Base-by-base conservation (phyloP, 2,797 vertebrate genomes). In the Gallinago solitaria region DNA sequence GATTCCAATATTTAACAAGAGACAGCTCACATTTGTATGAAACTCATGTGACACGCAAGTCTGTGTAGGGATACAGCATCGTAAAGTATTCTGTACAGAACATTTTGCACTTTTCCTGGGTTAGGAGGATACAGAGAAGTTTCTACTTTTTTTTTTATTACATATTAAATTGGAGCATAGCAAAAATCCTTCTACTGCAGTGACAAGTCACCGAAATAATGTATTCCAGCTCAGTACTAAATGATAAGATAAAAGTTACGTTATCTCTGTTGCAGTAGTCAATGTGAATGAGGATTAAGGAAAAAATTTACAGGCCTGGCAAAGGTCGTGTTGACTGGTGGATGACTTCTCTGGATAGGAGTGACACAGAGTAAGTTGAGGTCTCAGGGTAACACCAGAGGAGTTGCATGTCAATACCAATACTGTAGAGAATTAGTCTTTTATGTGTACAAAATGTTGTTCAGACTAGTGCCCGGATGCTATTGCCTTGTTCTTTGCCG, bases 1-100 rank as follows among this genome's bases (percentile, higher is more conserved):
- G 39, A 94, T 75, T 74, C 64, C 78, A 43, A 12, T 90, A 90
- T 76, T 89, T 87, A 95, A 95, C 67, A 88, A 70, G 63, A 60
- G 65, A 63, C 47, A 64, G 53, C 57, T 87, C 48, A 32, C 12
- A 59, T 65, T 61, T 67, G 53, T 64, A 37, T 32, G 56, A 87
- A 88, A 86, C 43, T 73, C 33, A 10, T 3, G 45, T 27, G 64
- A 79, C 45, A 79, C 7, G 1, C 33, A 60, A 73, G 64, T 28
- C 56, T 86, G 48, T 43, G 30, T 60, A 84, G n/a, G 39, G 60
- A 84, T 80, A 73, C 23, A 87, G 27, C 41, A 91, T 28, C 2
- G 0, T 87, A 79, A 83, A 95, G 37, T 13, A 48, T 14, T 53
- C 60, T 47, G 51, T 37, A 71, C 30, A 76, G 91, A 95, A 95